Evolutionary conservation across 2,888 invertebrate species (phyloP).

Genomic region (Andrena chrysosceles): DNA sequence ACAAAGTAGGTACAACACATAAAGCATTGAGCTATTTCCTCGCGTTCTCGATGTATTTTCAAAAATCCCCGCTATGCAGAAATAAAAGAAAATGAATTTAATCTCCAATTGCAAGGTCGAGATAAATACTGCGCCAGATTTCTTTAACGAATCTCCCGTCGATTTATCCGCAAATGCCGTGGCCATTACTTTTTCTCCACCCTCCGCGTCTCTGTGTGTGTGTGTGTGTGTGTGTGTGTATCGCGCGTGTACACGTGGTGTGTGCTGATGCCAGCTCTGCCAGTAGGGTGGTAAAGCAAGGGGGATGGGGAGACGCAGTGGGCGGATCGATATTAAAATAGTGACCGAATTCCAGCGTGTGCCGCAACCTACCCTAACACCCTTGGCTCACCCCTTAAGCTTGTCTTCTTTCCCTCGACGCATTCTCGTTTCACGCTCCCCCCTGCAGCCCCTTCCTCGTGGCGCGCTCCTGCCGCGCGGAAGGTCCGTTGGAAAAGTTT

Average conservation of each 20-base stretch:
- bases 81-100: no score
- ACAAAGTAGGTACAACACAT: no score
- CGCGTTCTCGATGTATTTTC: no score
- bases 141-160: neutral
- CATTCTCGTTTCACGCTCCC: slow-evolving; percentile 28
- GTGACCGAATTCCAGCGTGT: slow-evolving; percentile 84
- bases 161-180: neutral
- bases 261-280: slow-evolving; percentile 12
- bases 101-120: no score
- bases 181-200: slow-evolving; percentile 2
- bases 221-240: slow-evolving; percentile 4
- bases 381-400: slow-evolving; percentile 71
- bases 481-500: slow-evolving; percentile 63
- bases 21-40: no score
- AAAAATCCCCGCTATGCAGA: no score
- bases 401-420: slow-evolving; percentile 55
- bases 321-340: slow-evolving; percentile 84
- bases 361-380: slow-evolving; percentile 83
- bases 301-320: slow-evolving; percentile 56
- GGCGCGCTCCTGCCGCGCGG: slow-evolving; percentile 47
- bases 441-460: slow-evolving; percentile 5
- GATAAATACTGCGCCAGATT: no score
- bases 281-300: neutral
- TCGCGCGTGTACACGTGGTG: slow-evolving; percentile 11
- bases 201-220: neutral